Base-by-base conservation (phyloP, 2,888 invertebrate genomes). In the Drosophila pegasa region DNA sequence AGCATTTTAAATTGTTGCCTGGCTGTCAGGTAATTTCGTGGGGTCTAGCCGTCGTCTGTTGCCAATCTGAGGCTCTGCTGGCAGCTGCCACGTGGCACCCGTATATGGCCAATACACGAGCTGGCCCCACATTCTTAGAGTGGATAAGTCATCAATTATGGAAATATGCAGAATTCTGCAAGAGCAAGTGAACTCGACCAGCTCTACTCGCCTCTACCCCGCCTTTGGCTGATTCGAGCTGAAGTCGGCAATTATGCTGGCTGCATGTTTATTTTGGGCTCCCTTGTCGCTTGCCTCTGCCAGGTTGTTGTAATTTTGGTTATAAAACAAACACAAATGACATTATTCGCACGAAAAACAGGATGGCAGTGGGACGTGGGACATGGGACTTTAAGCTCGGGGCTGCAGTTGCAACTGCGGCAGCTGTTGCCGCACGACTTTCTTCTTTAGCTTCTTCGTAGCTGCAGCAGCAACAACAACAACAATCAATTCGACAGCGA, bases 311-410 rank as follows among this genome's bases (percentile, higher is more conserved):
- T 88, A 77, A 79, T 76, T 75, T 80, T 71, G 78, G 73, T 85
- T 85, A 88, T 87, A 88, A 85, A 85, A 85, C 85, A 87, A 85
- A 85, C 78, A 84, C 88, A 88, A 87, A 83, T 80, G 87, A 88
- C 84, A 88, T 86, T 88, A 88, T 84, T 88, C 84, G 78, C 84
- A 86, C 80, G 88, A 88, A 73, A 86, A 86, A 69, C 87, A 88
- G 78, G 80, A 80, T 78, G 78, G 60, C 70, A 66, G 59, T 47
- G 54, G 61, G 47, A 55, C 54, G 65, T 33, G 56, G 62, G 47
- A 56, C 52, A 62, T 25, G 25, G 8, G 18, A 20, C 20, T 3
- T 33, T 8, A 33, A 5, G 20, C 40, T 37, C 25, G 63, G 27
- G 73, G 62, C 65, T 64, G 60, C 56, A 57, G 67, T 41, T 56